phyloP scores from a whole-genome alignment of 2,113 vertebrate species.

The Tylochromis polylepis region DNA sequence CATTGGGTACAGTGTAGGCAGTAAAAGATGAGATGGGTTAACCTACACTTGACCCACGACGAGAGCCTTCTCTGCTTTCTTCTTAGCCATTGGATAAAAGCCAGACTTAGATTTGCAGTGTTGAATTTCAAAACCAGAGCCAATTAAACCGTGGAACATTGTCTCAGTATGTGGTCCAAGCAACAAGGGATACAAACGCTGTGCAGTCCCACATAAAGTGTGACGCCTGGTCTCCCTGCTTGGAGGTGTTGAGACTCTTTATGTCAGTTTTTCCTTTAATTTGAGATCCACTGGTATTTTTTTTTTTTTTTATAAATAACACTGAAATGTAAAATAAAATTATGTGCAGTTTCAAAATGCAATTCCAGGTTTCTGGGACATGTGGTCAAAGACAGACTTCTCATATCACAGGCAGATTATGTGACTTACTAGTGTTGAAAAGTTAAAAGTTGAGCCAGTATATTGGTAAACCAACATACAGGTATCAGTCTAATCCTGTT shows the following conservation, averaged over 20 bases:
- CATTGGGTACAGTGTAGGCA: not conserved
- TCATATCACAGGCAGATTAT: not conserved
- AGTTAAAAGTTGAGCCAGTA: not conserved
- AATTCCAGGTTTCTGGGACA: not conserved
- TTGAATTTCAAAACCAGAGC: not conserved
- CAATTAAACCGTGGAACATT: not conserved
- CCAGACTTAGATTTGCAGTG: not conserved
- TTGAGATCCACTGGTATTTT: not conserved
- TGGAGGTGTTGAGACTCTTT: not conserved
- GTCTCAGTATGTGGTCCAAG: not conserved
- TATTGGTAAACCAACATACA: not conserved
- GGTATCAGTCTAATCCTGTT: conserved; percentile 39
- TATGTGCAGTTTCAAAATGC: not conserved
- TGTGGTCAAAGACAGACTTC: not conserved
- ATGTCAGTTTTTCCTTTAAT: not conserved
- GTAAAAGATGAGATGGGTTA: not conserved
- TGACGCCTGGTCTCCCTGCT: not conserved
- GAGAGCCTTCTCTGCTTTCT: not conserved
- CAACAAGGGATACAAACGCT: rapidly evolving
- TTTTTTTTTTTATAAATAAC: not conserved
- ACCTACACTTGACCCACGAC: not conserved
- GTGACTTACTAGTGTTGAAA: not conserved
- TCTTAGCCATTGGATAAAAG: not conserved
- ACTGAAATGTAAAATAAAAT: not conserved
- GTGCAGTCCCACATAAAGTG: not conserved